These are phyloP conservation scores for Synanthedon myopaeformis DNA, from an alignment of 2,888 invertebrate species.

Conservation along the genomic window DNA sequence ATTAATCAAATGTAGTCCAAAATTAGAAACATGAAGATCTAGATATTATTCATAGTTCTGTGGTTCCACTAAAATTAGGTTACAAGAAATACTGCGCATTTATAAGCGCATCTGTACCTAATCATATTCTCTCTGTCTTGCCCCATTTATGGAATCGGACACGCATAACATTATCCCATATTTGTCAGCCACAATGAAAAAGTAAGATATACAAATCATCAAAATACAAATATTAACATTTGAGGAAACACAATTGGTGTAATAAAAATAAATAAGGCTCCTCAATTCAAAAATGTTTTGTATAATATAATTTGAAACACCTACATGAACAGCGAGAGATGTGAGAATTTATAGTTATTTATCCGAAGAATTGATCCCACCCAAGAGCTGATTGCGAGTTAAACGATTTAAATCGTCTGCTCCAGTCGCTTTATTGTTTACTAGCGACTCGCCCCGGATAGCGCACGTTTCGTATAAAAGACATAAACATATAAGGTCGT, in stretches of 20 bases:
- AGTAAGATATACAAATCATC: neutral
- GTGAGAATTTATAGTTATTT: no score
- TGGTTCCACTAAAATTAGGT: no score
- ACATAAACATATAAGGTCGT: no score
- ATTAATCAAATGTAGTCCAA: no score
- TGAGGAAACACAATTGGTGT: no score
- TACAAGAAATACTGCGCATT: no score
- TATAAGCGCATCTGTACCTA: no score
- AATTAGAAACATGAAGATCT: no score
- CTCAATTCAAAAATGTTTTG: conserved; percentile 4
- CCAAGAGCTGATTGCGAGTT: conserved; percentile 16
- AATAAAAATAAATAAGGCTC: conserved; percentile 1
- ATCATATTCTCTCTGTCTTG: conserved; percentile 15
- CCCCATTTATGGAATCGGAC: conserved; percentile 31
- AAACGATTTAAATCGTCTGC: conserved; percentile 18
- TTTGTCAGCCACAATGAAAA: neutral
- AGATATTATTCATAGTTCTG: no score
- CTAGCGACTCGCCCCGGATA: no score
- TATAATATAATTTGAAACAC: conserved; percentile 7
- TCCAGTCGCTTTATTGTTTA: conserved; percentile 7
- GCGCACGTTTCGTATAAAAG: no score
- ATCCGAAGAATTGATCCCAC: conserved; percentile 12
- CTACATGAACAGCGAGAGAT: conserved; percentile 3
- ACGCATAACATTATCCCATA: neutral
- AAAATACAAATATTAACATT: neutral